Conservation (phyloP, 2,113 vertebrate species). For the Lepus timidus region DNA sequence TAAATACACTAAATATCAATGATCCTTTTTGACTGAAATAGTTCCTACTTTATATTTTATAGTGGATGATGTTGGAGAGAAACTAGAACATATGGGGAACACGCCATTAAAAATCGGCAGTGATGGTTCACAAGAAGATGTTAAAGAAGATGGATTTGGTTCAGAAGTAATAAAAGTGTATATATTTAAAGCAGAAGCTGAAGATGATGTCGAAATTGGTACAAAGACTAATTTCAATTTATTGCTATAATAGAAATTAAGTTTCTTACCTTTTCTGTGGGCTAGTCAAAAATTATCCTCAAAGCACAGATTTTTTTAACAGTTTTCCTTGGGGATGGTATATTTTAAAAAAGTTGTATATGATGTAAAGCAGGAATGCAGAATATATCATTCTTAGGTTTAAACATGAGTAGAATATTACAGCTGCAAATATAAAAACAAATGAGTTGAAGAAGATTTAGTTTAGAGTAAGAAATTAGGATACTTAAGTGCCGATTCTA, state of each 20-base stretch:
- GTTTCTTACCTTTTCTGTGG: conserved; percentile 8
- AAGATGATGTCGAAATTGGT: conserved; percentile 99
- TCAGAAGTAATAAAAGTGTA: conserved; percentile 99
- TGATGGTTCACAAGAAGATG: conserved; percentile 95
- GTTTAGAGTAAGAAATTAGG: conserved; percentile 51
- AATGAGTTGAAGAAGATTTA: conserved; percentile 44
- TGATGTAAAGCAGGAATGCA: conserved; percentile 2
- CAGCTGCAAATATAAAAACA: conserved; percentile 38
- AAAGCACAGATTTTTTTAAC: conserved; percentile 27
- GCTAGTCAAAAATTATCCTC: conserved; percentile 48
- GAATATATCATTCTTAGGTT: conserved; percentile 11
- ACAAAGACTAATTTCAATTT: conserved; percentile 70
- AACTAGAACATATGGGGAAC: conserved; percentile 96
- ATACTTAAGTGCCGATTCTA: not conserved
- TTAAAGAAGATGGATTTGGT: conserved; percentile 95
- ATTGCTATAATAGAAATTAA: conserved; percentile 46
- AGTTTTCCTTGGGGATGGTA: not conserved
- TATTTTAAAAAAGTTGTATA: conserved; percentile 19
- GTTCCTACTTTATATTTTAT: conserved; percentile 81
- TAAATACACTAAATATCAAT: conserved; percentile 46
- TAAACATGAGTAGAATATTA: conserved; percentile 20
- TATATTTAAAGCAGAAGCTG: conserved; percentile 99
- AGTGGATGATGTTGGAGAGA: conserved; percentile 99
- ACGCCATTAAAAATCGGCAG: conserved; percentile 97
- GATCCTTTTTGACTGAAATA: conserved; percentile 72